Conservation (phyloP, 2,113 vertebrate genomes). For the Spea bombifrons region DNA sequence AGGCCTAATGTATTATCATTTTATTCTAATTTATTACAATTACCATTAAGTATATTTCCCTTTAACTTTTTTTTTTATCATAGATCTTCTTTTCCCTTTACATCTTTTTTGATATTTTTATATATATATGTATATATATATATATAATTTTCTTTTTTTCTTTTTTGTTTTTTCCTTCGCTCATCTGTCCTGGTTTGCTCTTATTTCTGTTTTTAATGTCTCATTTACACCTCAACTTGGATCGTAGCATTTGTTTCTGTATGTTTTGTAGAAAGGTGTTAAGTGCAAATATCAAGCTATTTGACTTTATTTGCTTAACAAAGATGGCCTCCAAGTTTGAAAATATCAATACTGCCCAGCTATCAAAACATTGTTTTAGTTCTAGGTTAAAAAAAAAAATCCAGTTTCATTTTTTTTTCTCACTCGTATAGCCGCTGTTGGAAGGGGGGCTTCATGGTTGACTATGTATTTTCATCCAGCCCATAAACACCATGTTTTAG, state of each 20-base stretch:
- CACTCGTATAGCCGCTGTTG: not conserved
- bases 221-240: not conserved
- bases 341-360: conserved; percentile 35
- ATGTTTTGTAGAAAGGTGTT: conserved; percentile 33
- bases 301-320: conserved; percentile 27
- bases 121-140: too few relatives aligned
- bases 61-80: too few relatives aligned
- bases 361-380: conserved; percentile 35
- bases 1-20: too few relatives aligned
- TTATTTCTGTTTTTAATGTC: conserved; percentile 10
- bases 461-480: conserved; percentile 13
- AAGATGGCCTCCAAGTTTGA: conserved; percentile 32
- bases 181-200: not conserved
- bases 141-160: not conserved
- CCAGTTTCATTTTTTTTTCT: conserved; percentile 3
- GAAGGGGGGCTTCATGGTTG: not conserved
- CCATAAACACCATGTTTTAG: not conserved
- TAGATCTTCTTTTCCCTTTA: too few relatives aligned
- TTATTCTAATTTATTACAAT: too few relatives aligned
- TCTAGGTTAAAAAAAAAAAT: not conserved
- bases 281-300: conserved; percentile 39
- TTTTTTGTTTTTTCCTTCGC: not conserved
- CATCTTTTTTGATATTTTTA: too few relatives aligned
- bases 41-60: too few relatives aligned
- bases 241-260: conserved; percentile 22